These are phyloP conservation scores for Galerucella pusilla DNA, from an alignment of 2,888 invertebrate species.

Conservation along the genomic window DNA sequence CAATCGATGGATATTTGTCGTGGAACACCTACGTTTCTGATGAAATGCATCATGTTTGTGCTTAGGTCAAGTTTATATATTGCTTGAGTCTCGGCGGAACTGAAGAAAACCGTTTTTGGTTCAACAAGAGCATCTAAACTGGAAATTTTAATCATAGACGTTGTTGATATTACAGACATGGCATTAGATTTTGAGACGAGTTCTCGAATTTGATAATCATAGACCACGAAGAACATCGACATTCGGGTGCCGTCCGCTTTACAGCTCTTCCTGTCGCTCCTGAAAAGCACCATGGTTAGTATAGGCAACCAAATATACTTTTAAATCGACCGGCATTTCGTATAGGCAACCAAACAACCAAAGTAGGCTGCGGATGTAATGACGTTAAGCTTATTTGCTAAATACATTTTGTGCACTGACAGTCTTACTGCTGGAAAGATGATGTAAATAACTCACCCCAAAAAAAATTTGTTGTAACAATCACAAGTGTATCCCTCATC, in stretches of 20 bases:
- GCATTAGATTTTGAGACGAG: constrained; percentile 61
- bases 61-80: constrained; percentile 63
- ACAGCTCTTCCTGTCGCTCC: constrained; percentile 72
- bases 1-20: constrained; percentile 77
- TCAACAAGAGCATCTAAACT: constrained; percentile 69
- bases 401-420: no score
- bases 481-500: constrained; percentile 70
- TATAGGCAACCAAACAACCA: no score
- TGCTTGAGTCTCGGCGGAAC: constrained; percentile 63
- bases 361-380: no score
- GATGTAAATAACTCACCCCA: constrained; percentile 63
- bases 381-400: no score
- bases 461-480: constrained; percentile 71
- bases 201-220: constrained; percentile 69
- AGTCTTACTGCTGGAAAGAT: neutral
- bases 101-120: constrained; percentile 66
- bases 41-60: constrained; percentile 58
- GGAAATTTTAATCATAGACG: constrained; percentile 65
- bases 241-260: constrained; percentile 72
- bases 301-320: no score
- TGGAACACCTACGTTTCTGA: constrained; percentile 66
- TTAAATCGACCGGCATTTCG: no score
- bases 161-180: constrained; percentile 62
- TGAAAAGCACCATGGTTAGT: neutral
- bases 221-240: constrained; percentile 69